A percentile compares a stretch with the other conserved stretches of the same genome.
phyloP scores from a whole-genome alignment of 2,797 vertebrate genomes.

The Melanotaenia boesemani region DNA sequence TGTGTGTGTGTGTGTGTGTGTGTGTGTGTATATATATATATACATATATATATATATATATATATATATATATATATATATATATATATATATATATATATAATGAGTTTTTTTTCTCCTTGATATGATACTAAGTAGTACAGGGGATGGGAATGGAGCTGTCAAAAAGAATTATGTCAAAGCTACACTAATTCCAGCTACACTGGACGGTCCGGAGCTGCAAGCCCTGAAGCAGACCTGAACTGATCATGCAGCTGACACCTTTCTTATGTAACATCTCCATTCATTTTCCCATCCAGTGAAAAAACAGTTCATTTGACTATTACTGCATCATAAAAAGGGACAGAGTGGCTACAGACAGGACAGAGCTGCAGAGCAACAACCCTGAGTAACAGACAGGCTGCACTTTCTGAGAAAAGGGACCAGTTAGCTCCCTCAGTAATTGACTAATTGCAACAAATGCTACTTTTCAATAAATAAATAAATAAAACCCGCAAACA shows the following conservation, averaged over 20 bases:
- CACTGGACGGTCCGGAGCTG: too few relatives aligned
- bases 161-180: constrained; percentile 52
- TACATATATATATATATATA: constrained; percentile 10
- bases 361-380: background rate
- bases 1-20: constrained; percentile 5
- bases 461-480: background rate
- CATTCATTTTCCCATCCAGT: background rate
- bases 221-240: background rate
- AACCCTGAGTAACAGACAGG: background rate
- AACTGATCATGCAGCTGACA: background rate
- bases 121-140: constrained; percentile 19
- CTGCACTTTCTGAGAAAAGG: background rate
- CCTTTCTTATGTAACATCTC: background rate
- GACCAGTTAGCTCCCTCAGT: background rate
- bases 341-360: background rate
- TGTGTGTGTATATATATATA: too few relatives aligned
- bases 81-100: background rate
- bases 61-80: constrained; percentile 20
- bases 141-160: constrained; percentile 38
- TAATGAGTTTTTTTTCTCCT: constrained; percentile 32
- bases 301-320: too few relatives aligned
- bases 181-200: constrained; percentile 18
- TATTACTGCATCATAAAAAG: background rate
- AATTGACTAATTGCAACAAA: background rate
- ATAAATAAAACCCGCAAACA: background rate